Evolutionary conservation across 2,113 vertebrate species (phyloP), one percentile per base, ranked within the genome.

Genomic region (Myxocyprinus asiaticus): DNA sequence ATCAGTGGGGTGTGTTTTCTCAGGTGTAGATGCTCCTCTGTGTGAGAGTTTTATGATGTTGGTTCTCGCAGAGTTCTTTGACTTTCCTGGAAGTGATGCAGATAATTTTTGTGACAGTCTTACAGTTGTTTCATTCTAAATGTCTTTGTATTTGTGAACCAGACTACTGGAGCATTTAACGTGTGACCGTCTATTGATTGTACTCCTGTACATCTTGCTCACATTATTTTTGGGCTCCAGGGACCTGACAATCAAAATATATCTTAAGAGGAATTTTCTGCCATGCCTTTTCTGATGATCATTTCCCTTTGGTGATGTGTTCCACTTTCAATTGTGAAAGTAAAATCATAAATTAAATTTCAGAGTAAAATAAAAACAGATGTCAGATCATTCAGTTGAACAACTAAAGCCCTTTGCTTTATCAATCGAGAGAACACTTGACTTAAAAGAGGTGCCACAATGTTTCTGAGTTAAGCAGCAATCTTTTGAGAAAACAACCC

Each of bases 231-330:
- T 33, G 22, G 22, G 55, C 65, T 66, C 22, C 44, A 12, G 15
- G 42, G n/a, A 4, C 7, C 42, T 14, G 22, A 77, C 73, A 84
- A 82, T 85, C 85, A 85, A 85, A 85, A 83, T 9, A 74, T 77
- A 83, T 85, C 76, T 81, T 53, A 67, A 43, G n/a, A 85, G 55
- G 10, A 79, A 72, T 65, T 72, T 17, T 47, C 61, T 65, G 61
- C 77, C 69, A 11, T 17, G 53, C 14, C 55, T 72, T 59, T 47
- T 61, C 55, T 72, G 15, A 85, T 55, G 45, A 33, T 33, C 64
- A 65, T 65, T 79, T 79, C 42, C 47, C 10, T 72, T 44, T 68
- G 8, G 15, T 79, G 50, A 72, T 56, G 61, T 65, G 71, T 64
- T 72, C 48, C 62, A n/a, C 48, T 65, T 72, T 72, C n/a, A 53